These are phyloP conservation scores for Callospermophilus lateralis DNA, from an alignment of 2,113 vertebrate genomes.

Conservation along the genomic window DNA sequence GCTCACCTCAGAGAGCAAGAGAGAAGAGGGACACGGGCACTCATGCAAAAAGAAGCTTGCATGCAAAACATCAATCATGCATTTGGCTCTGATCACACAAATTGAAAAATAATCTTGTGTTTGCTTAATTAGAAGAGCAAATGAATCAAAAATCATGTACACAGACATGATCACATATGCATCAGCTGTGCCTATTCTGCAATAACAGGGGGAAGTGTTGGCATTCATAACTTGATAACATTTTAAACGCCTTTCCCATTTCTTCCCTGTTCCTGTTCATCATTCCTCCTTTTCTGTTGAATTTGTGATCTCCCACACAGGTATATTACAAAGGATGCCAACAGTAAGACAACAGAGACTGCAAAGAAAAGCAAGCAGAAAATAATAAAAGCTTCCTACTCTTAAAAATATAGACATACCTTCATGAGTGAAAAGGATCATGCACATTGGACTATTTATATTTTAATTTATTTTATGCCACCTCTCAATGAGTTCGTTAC, in stretches of 20 bases:
- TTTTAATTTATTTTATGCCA: not conserved
- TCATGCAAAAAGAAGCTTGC: not conserved
- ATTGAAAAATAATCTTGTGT: not conserved
- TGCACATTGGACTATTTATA: not conserved
- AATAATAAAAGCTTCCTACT: not conserved
- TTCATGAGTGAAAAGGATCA: not conserved
- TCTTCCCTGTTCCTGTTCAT: not conserved
- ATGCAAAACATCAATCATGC: not conserved
- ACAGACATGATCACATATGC: not conserved
- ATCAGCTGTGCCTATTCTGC: not conserved
- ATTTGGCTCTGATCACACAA: not conserved
- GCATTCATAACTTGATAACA: not conserved
- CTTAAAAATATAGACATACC: not conserved
- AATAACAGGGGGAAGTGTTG: conserved; percentile 7
- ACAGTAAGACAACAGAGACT: not conserved
- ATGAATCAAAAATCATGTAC: not conserved
- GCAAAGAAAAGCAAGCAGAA: not conserved
- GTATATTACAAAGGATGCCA: conserved; percentile 4
- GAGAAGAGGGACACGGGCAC: accelerated
- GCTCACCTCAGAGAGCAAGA: not conserved
- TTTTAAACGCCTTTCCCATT: not conserved
- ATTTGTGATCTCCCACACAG: conserved; percentile 7
- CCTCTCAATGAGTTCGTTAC: not conserved
- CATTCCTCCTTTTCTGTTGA: not conserved
- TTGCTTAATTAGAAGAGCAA: conserved; percentile 34